Conservation (phyloP, 2,888 invertebrate species). For the Synanthedon myopaeformis region DNA sequence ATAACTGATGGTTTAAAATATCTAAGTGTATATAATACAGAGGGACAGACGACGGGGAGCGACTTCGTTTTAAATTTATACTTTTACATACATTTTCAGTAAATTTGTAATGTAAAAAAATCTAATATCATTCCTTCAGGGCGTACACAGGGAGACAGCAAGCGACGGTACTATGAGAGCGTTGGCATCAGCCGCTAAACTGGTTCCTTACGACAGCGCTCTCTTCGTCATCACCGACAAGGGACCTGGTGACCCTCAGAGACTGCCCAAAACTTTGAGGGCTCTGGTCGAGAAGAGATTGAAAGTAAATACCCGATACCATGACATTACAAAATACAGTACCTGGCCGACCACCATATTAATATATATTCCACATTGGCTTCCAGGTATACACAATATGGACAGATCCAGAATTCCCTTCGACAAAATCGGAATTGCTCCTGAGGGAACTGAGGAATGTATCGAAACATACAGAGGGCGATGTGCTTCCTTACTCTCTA, state of each 20-base stretch:
- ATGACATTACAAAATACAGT: no score
- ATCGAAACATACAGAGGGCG: constrained; percentile 50
- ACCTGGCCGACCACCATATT: no score
- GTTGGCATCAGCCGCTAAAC: constrained; percentile 68
- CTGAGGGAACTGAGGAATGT: constrained; percentile 45
- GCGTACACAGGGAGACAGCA: constrained; percentile 33
- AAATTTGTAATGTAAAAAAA: no score
- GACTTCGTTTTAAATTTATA: no score
- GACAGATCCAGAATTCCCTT: constrained; percentile 45
- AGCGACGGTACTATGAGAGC: constrained; percentile 72
- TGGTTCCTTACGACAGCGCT: constrained; percentile 74
- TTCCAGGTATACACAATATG: constrained; percentile 59
- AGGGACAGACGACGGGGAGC: no score
- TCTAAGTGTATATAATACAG: no score
- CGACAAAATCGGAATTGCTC: constrained; percentile 34
- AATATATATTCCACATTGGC: no score
- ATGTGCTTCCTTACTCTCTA: constrained; percentile 45
- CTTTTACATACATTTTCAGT: no score
- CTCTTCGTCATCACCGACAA: constrained; percentile 72
- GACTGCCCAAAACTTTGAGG: constrained; percentile 42
- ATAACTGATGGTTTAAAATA: no score
- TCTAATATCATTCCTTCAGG: constrained; percentile 20
- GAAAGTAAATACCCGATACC: constrained; percentile 21
- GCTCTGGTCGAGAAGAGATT: constrained; percentile 53
- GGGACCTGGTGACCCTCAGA: constrained; percentile 59